A percentile compares a stretch with the other conserved stretches of the same genome.
Evolutionary conservation across 2,797 vertebrate genomes (phyloP).

Genomic region (Miichthys miiuy): DNA sequence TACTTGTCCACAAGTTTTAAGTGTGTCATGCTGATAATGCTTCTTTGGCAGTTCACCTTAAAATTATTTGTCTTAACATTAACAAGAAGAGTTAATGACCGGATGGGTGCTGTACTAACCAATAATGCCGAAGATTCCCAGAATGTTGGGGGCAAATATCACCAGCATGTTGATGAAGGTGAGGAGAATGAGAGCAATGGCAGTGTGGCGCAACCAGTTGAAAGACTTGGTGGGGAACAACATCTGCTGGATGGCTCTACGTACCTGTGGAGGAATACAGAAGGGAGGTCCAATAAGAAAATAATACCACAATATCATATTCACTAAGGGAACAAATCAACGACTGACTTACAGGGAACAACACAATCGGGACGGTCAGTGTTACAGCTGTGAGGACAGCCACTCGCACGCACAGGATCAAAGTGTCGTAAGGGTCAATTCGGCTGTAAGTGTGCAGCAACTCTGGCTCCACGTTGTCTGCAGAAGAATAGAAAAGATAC

Average conservation of each 20-base stretch:
- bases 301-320: background rate
- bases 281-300: background rate
- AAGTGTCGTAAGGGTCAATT: constrained; percentile 92
- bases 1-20: background rate
- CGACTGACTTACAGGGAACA: constrained; percentile 92
- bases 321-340: background rate
- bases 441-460: constrained; percentile 96
- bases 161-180: constrained; percentile 94
- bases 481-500: background rate
- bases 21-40: background rate
- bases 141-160: constrained; percentile 97
- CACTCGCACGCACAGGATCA: constrained; percentile 96
- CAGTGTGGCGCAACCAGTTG: constrained; percentile 91
- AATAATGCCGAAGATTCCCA: constrained; percentile 97
- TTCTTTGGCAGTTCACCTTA: background rate
- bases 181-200: constrained; percentile 90
- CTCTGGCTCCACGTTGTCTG: constrained; percentile 93
- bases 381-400: constrained; percentile 97
- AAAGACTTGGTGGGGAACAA: constrained; percentile 93
- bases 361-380: constrained; percentile 95
- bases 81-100: background rate
- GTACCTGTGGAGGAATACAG: constrained; percentile 85
- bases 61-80: background rate
- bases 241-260: constrained; percentile 97
- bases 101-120: constrained; percentile 83